Percentiles rank a stretch among this genome's conserved stretches.
Conservation (phyloP, 2,888 invertebrate genomes). For the Lycaena phlaeas region DNA sequence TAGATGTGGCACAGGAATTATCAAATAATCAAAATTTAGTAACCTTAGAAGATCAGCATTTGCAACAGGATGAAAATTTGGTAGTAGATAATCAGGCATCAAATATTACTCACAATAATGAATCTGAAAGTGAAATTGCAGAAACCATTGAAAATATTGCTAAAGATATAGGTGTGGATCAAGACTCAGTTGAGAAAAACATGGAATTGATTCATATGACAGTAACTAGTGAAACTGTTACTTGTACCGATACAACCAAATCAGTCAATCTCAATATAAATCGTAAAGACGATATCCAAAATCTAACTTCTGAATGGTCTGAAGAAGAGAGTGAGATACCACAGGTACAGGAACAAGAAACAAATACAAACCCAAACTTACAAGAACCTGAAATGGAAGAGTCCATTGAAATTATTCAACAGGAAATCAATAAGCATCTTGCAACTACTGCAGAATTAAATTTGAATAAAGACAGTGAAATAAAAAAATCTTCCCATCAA, state of each 20-base stretch:
- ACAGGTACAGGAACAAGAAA: conserved; percentile 14
- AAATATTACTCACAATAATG: background rate
- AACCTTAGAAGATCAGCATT: background rate
- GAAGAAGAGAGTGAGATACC: conserved; percentile 42
- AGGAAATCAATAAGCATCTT: conserved; percentile 55
- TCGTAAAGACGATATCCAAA: conserved; percentile 35
- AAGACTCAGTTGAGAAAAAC: background rate
- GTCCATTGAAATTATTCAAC: conserved; percentile 62
- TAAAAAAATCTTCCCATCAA: background rate
- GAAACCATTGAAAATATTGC: background rate
- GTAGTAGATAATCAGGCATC: background rate
- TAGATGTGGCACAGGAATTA: conserved; percentile 1
- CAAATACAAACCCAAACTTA: conserved; percentile 3
- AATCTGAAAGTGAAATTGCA: background rate
- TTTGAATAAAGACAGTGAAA: background rate
- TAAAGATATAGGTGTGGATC: background rate
- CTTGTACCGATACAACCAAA: conserved; percentile 1
- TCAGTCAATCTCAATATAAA: conserved; percentile 20
- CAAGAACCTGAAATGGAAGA: conserved; percentile 38
- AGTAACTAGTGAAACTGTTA: background rate
- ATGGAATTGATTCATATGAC: background rate
- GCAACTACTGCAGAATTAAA: conserved; percentile 12
- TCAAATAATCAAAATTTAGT: conserved; percentile 3
- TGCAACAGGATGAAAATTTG: background rate
- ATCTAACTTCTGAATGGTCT: conserved; percentile 49